These are phyloP conservation scores for Coenonympha arcania DNA, from an alignment of 2,888 invertebrate species.

Conservation along the genomic window DNA sequence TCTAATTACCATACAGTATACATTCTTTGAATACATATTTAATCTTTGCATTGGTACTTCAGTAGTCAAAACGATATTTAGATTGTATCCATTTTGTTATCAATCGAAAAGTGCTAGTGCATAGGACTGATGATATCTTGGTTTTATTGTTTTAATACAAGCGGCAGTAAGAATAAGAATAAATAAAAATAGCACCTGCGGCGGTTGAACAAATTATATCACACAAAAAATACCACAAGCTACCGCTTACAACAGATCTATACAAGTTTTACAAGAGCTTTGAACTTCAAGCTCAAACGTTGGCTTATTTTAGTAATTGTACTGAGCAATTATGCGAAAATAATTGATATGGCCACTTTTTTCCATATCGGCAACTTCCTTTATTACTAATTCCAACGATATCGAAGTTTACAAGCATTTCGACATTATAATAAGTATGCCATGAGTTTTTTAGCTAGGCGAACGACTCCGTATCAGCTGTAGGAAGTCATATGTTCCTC, in stretches of 20 bases:
- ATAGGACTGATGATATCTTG: neutral
- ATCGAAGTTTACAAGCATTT: neutral
- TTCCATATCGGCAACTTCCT: neutral
- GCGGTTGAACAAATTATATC: neutral
- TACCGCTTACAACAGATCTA: neutral
- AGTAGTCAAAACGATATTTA: too few species aligned
- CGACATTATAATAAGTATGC: too few species aligned
- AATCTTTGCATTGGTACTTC: too few species aligned
- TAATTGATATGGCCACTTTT: neutral
- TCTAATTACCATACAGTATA: too few species aligned
- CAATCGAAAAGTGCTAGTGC: neutral
- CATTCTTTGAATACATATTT: too few species aligned
- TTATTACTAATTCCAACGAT: neutral
- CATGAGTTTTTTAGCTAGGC: too few species aligned
- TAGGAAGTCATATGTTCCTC: too few species aligned
- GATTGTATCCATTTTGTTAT: too few species aligned
- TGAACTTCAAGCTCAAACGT: neutral
- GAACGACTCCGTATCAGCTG: too few species aligned
- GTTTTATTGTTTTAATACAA: neutral
- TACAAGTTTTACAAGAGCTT: neutral
- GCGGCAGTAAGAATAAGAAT: neutral
- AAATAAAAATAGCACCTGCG: slow-evolving; percentile 3
- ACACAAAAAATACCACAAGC: neutral
- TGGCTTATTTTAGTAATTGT: neutral
- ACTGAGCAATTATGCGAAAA: neutral